Base-by-base conservation (phyloP, 1,140 invertebrate species). In the Vanessa atalanta region DNA sequence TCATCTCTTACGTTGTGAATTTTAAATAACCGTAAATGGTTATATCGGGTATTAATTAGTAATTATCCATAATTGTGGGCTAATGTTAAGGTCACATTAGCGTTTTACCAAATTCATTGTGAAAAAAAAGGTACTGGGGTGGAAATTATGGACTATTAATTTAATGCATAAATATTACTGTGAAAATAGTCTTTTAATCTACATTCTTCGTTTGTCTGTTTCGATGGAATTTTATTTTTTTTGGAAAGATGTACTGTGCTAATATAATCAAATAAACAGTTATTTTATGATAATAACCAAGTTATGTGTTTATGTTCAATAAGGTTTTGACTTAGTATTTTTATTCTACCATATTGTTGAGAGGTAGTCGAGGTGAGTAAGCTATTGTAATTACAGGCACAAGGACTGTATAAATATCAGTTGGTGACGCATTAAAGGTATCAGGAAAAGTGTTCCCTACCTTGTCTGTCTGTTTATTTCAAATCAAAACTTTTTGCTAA, bases 31-130 rank as follows among this genome's bases (percentile, higher is more conserved):
- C 11, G 23, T 12, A 23, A 57, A 23, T 57, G 20, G 16, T 23
- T 23, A 57, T 57, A 57, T 57, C 11, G 20, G 2, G 53, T 23
- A 57, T 57, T 57, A 57, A 57, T 57, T 57, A 57, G 15, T 57
- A 57, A 57, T 57, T 57, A 57, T 23, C 53, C 53, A 23, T 57
- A 57, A 23, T 23, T 57, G 53, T 23, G 11, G 2, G 20, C 16
- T 57, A 57, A 57, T 57, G 53, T 23, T 57, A 14, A 23, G 20
- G 53, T 57, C 16, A 57, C 53, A 57, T 57, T 57, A 57, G 20
- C n/a, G 37, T 23, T 3, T 57, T 57, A 57, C 8, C 16, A 23
- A 57, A 57, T 57, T 57, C 16, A 57, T 23, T 57, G 11, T 9
- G 11, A 57, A n/a, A 8, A 23, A 57, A 57, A 57, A 57, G 0